These are phyloP conservation scores for Aplodontia rufa DNA, from an alignment of 2,113 vertebrate genomes.

Conservation along the genomic window DNA sequence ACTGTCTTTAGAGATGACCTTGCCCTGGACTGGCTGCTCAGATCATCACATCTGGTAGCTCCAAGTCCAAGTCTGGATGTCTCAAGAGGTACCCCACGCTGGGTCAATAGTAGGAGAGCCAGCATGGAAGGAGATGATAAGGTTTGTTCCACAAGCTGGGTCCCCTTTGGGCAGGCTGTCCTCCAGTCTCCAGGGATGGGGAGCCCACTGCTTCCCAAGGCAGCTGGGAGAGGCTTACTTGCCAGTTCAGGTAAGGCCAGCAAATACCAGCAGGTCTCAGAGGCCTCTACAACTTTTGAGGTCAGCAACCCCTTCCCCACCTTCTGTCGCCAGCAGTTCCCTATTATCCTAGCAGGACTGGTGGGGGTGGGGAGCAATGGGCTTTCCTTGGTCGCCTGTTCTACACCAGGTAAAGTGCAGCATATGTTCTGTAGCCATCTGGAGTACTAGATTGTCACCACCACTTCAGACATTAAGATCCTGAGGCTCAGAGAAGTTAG, in stretches of 20 bases:
- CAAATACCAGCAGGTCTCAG: neutral
- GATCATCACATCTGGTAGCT: neutral
- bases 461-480: neutral
- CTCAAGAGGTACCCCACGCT: too few species aligned
- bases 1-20: neutral
- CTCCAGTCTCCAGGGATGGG: neutral
- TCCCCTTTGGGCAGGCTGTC: neutral
- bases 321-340: too few species aligned
- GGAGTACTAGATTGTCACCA: neutral
- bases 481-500: neutral
- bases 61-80: neutral
- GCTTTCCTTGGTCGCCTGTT: neutral
- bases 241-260: neutral
- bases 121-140: neutral
- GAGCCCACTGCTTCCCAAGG: rapidly evolving
- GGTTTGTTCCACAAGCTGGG: neutral
- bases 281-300: too few species aligned
- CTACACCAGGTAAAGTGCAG: neutral
- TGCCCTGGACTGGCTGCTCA: neutral
- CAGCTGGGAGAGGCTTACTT: neutral
- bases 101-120: neutral
- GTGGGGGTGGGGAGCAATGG: neutral
- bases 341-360: neutral
- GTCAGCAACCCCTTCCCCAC: neutral
- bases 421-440: neutral